These are phyloP conservation scores for Heliconius hewitsoni DNA, from an alignment of 1,140 invertebrate genomes.

Conservation along the genomic window DNA sequence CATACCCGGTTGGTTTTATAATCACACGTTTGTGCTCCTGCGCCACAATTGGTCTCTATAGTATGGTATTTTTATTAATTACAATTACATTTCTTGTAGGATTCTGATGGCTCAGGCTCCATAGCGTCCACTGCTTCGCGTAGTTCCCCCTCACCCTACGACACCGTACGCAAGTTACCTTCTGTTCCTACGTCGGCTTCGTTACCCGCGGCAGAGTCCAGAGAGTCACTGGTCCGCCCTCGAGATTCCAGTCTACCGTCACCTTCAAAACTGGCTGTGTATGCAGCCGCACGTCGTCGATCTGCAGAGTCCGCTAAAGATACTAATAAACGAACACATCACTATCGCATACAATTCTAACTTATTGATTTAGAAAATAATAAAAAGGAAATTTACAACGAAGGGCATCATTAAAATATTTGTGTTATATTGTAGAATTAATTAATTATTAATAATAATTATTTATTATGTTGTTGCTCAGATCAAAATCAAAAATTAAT, in stretches of 20 bases:
- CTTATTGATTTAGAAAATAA: conserved; percentile 18
- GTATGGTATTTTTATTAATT: not conserved
- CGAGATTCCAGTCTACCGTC: conserved; percentile 82
- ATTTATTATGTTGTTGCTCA: conserved; percentile 1
- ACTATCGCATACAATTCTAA: conserved; percentile 87
- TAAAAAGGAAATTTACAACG: not conserved
- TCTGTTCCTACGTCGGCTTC: conserved; percentile 79
- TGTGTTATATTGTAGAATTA: conserved; percentile 5
- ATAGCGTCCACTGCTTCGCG: conserved; percentile 72
- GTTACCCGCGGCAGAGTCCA: conserved; percentile 73
- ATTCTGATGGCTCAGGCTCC: conserved; percentile 77
- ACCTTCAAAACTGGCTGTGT: conserved; percentile 83
- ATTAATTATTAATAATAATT: not conserved
- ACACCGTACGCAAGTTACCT: conserved; percentile 84
- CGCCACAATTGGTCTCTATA: too few species aligned
- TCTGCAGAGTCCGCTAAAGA: conserved; percentile 82
- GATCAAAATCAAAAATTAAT: not conserved
- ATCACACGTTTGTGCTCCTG: too few species aligned
- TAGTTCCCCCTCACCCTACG: conserved; percentile 71
- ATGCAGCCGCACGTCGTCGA: conserved; percentile 80
- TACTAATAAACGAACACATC: conserved; percentile 79
- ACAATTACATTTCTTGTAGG: conserved; percentile 53
- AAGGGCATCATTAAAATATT: not conserved
- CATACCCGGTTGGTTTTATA: too few species aligned
- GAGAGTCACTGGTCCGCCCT: conserved; percentile 74